phyloP scores from a whole-genome alignment of 2,888 invertebrate genomes.

The Isoperla grammatica region DNA sequence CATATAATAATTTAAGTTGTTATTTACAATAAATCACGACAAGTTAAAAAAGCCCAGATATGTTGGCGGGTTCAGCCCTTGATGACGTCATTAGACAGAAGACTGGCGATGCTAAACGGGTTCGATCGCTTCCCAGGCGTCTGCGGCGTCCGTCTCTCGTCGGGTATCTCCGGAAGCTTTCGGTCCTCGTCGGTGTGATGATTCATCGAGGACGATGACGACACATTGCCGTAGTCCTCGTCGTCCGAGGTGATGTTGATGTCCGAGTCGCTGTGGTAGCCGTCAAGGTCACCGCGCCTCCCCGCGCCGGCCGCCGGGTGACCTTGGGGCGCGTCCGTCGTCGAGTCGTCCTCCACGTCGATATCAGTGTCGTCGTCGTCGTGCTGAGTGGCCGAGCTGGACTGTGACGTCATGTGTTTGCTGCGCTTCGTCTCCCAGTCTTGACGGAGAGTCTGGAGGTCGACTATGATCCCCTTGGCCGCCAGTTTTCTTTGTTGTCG shows the following conservation, averaged over 20 bases:
- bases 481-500: conserved; percentile 88
- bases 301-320: not conserved
- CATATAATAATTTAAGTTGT: conserved; percentile 9
- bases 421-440: conserved; percentile 25
- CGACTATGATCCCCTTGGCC: conserved; percentile 67
- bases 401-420: not conserved
- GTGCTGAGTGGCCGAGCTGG: not conserved
- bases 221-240: conserved; percentile 11
- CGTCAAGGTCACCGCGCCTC: too few relatives aligned
- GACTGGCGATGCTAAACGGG: conserved; percentile 36
- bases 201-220: conserved; percentile 3
- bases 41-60: not conserved
- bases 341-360: conserved; percentile 23
- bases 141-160: not conserved
- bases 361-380: conserved; percentile 25
- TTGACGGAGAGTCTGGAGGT: conserved; percentile 2
- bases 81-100: conserved; percentile 25
- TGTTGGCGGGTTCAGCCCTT: not conserved
- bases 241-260: conserved; percentile 3
- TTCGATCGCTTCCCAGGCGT: conserved; percentile 22
- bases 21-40: conserved; percentile 4
- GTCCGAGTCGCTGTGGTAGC: conserved; percentile 1
- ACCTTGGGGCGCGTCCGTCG: not conserved
- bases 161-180: not conserved
- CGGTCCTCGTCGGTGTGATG: conserved; percentile 6